Base-by-base conservation (phyloP, 1,140 invertebrate species). In the Cherax destructor region DNA sequence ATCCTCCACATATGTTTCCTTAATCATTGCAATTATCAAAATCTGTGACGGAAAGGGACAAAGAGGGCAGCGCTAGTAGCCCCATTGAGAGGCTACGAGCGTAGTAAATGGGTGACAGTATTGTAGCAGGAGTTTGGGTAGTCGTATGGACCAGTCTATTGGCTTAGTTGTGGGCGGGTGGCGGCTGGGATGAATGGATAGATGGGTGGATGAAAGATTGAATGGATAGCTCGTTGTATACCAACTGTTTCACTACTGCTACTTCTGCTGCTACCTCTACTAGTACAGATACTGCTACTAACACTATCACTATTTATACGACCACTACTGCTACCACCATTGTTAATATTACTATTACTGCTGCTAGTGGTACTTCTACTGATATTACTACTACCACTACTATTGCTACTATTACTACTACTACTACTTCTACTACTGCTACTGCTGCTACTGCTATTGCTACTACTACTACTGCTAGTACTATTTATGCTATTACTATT, bases 1-100 rank as follows among this genome's bases (percentile, higher is more conserved):
- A 21, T 16, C 21, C 16, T 69, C 61, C 21, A 21, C 52, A 85
- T 85, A 85, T 85, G 83, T 74, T 85, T 85, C 83, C 83, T 85
- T 85, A 85, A 85, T 85, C 83, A 85, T 74, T 72, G 69, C 83
- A 85, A 85, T 85, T 85, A 85, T 74, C 83, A 49, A 85, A 85
- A 85, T 85, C 83, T 85, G 83, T 85, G 83, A 85, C 83, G 83
- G 65, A 4, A 41, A 30, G 30, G 83, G 83, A 85, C 83, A 85
- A 85, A 85, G 69, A 61, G 24, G 69, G 49, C 47, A 30, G 7
- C 52, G 11, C 7, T 56, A 13, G 52, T 56, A 56, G 6, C 11
- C 7, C 11, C 6, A 7, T 13, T 9, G 52, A 13, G 52, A 13
- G 6, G 52, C 7, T 56, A 13, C 7, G 6, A 13, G 52, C 11